Percentiles rank a stretch among this genome's conserved stretches.
phyloP scores from a whole-genome alignment of 2,888 invertebrate species.

The Lydus trimaculatus region DNA sequence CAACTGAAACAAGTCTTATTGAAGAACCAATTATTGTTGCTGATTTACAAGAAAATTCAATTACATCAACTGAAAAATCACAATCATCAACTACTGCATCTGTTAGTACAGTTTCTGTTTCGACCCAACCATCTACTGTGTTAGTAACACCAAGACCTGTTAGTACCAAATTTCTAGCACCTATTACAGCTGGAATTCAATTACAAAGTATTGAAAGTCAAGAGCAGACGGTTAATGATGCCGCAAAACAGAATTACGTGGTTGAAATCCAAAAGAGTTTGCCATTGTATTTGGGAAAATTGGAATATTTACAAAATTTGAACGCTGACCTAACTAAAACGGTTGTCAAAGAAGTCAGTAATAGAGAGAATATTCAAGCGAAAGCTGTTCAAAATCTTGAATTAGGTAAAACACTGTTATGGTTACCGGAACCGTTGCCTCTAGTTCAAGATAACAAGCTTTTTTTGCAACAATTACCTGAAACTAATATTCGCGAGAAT shows the following conservation, averaged over 20 bases:
- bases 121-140: constrained; percentile 47
- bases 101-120: constrained; percentile 35
- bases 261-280: constrained; percentile 74
- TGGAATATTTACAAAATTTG: constrained; percentile 60
- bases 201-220: constrained; percentile 59
- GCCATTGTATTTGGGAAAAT: constrained; percentile 62
- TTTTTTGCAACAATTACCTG: constrained; percentile 33
- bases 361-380: constrained; percentile 32
- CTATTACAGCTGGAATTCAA: constrained; percentile 68
- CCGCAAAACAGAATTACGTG: constrained; percentile 57
- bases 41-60: constrained; percentile 49
- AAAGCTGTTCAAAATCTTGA: constrained; percentile 60
- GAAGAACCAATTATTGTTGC: constrained; percentile 58
- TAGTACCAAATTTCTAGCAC: constrained; percentile 66
- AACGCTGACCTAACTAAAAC: constrained; percentile 53
- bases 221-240: constrained; percentile 18
- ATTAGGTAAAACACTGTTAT: constrained; percentile 58
- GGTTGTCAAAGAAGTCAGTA: constrained; percentile 44
- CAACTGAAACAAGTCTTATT: constrained; percentile 41
- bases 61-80: constrained; percentile 43
- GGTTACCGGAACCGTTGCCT: constrained; percentile 52
- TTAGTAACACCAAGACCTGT: constrained; percentile 67
- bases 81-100: constrained; percentile 43
- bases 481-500: constrained; percentile 31
- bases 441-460: constrained; percentile 33